phyloP scores from a whole-genome alignment of 2,113 vertebrate species.

The Urocolius indicus region DNA sequence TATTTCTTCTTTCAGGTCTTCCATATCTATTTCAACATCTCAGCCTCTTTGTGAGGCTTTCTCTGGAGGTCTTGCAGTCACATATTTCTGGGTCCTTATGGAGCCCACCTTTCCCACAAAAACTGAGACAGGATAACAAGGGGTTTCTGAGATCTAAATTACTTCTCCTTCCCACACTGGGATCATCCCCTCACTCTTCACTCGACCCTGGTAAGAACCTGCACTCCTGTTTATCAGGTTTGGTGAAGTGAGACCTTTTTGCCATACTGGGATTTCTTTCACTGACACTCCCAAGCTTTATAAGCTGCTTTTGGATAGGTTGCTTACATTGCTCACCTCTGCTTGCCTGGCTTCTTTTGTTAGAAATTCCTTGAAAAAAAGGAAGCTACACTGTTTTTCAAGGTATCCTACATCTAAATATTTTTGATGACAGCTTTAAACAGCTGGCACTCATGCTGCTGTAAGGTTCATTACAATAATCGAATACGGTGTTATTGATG shows the following conservation, averaged over 20 bases:
- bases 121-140: not conserved
- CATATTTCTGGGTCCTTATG: not conserved
- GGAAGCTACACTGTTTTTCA: not conserved
- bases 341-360: not conserved
- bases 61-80: not conserved
- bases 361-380: not conserved
- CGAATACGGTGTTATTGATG: not conserved
- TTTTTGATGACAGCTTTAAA: not conserved
- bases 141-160: not conserved
- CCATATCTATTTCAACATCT: not conserved
- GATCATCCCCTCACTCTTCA: not conserved
- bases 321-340: not conserved
- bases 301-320: not conserved
- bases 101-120: not conserved
- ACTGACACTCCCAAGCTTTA: not conserved
- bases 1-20: not conserved
- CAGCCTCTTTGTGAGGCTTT: not conserved
- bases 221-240: not conserved
- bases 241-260: not conserved
- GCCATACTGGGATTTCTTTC: not conserved
- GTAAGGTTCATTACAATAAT: not conserved
- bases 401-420: not conserved
- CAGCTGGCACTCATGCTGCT: not conserved
- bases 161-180: not conserved
- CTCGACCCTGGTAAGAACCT: not conserved